Conservation (phyloP, 2,888 invertebrate genomes). For the Athrips mouffetella region DNA sequence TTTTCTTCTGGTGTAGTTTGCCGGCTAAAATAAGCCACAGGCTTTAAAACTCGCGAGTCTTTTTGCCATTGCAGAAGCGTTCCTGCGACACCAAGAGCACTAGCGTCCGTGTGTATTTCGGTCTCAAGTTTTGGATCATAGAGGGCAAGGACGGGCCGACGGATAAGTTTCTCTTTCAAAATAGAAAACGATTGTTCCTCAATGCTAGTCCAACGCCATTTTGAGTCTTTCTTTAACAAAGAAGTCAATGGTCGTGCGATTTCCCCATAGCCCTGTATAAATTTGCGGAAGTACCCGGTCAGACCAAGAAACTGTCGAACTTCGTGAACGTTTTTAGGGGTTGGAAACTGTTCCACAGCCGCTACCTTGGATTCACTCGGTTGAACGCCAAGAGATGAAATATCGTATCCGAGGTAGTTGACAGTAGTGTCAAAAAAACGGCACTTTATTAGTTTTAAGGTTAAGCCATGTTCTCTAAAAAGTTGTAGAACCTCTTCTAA, state of each 20-base stretch:
- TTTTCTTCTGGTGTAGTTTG: no score
- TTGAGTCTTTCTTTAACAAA: conserved; percentile 22
- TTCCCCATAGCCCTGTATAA: conserved; percentile 22
- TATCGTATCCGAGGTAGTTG: conserved; percentile 26
- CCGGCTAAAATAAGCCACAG: no score
- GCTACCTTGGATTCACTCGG: conserved; percentile 18
- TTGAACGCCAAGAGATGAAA: conserved; percentile 20
- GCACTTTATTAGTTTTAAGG: conserved; percentile 23
- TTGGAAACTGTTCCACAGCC: conserved; percentile 22
- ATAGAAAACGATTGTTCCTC: no score
- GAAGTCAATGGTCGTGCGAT: conserved; percentile 24
- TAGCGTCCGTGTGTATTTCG: no score
- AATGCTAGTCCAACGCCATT: conserved; percentile 22
- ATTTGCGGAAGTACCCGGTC: conserved; percentile 26
- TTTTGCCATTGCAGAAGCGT: conserved; percentile 38
- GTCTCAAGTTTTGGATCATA: no score
- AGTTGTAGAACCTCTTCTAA: conserved; percentile 20
- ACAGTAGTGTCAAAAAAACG: conserved; percentile 20
- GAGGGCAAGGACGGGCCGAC: no score
- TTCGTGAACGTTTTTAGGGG: conserved; percentile 23
- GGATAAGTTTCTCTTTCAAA: conserved; percentile 21
- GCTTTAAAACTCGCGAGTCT: no score
- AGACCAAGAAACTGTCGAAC: no score
- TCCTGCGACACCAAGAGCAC: conserved; percentile 32
- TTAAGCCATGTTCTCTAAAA: conserved; percentile 16